phyloP scores from a whole-genome alignment of 2,113 vertebrate genomes.

The Motacilla alba region DNA sequence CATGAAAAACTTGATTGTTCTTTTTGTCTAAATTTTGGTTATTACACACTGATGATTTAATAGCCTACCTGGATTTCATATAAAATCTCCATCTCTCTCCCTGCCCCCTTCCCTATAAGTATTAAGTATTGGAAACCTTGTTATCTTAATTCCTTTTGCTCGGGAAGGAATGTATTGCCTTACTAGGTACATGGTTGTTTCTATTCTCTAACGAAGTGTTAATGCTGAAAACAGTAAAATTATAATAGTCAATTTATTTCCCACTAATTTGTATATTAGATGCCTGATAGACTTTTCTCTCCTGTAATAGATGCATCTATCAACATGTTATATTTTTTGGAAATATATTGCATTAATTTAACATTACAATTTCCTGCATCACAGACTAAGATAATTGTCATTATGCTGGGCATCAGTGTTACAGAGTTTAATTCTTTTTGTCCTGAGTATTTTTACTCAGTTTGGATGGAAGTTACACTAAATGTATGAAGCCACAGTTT shows the following conservation, averaged over 20 bases:
- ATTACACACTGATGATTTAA: neutral
- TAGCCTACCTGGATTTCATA: neutral
- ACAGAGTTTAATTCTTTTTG: neutral
- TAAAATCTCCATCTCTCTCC: neutral
- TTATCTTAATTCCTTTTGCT: neutral
- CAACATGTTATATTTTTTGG: neutral
- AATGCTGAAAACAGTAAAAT: neutral
- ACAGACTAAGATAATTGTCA: neutral
- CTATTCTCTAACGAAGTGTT: neutral
- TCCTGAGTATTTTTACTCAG: conserved; percentile 37
- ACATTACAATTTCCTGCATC: neutral
- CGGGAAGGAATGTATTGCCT: neutral
- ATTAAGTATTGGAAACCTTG: neutral
- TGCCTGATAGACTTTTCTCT: neutral
- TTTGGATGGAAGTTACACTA: conserved; percentile 61
- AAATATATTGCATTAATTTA: neutral
- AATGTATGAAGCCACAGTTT: conserved; percentile 63
- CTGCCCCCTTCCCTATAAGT: rapidly evolving
- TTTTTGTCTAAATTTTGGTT: neutral
- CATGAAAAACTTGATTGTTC: neutral
- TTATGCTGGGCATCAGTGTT: neutral
- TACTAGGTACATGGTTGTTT: rapidly evolving
- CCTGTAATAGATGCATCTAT: neutral
- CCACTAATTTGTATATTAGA: neutral
- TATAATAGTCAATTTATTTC: neutral